phyloP scores from a whole-genome alignment of 2,888 invertebrate genomes.

The Phaedon cochleariae region DNA sequence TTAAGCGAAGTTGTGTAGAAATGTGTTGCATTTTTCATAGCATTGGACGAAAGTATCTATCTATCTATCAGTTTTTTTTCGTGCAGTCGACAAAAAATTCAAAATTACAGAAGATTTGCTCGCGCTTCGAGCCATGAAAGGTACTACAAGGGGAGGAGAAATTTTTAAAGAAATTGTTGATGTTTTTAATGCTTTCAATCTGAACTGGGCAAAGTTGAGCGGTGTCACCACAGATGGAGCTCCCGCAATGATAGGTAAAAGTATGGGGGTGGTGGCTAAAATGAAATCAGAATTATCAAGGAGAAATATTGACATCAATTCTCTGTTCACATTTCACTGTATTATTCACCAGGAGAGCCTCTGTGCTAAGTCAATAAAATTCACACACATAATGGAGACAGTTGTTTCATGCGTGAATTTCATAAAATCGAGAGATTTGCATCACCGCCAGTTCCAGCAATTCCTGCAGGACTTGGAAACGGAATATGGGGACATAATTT shows the following conservation, averaged over 20 bases:
- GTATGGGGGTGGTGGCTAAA: too few relatives aligned
- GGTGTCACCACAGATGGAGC: constrained; percentile 38
- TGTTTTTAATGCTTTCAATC: constrained; percentile 24
- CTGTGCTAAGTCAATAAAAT: constrained; percentile 20
- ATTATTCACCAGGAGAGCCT: constrained; percentile 1
- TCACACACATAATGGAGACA: constrained; percentile 23
- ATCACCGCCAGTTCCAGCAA: constrained; percentile 44
- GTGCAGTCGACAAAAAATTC: constrained; percentile 18
- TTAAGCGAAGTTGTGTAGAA: constrained; percentile 25
- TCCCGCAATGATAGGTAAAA: constrained; percentile 35
- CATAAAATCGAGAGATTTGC: constrained; percentile 41
- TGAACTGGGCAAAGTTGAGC: constrained; percentile 32
- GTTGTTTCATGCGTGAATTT: too few relatives aligned
- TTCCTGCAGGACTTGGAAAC: too few relatives aligned
- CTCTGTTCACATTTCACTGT: too few relatives aligned
- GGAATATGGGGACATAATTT: too few relatives aligned
- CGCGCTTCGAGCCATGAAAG: too few relatives aligned
- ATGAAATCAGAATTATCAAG: too few relatives aligned
- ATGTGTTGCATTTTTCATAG: constrained; percentile 27
- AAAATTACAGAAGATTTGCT: constrained; percentile 20
- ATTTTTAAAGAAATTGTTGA: constrained; percentile 31
- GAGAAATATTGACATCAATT: too few relatives aligned
- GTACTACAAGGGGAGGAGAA: too few relatives aligned
- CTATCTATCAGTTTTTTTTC: background rate
- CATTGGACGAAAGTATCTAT: constrained; percentile 28